A percentile compares a stretch with the other conserved stretches of the same genome.
Conservation (phyloP, 2,888 invertebrate species). For the Ichneumoninae sp. region DNA sequence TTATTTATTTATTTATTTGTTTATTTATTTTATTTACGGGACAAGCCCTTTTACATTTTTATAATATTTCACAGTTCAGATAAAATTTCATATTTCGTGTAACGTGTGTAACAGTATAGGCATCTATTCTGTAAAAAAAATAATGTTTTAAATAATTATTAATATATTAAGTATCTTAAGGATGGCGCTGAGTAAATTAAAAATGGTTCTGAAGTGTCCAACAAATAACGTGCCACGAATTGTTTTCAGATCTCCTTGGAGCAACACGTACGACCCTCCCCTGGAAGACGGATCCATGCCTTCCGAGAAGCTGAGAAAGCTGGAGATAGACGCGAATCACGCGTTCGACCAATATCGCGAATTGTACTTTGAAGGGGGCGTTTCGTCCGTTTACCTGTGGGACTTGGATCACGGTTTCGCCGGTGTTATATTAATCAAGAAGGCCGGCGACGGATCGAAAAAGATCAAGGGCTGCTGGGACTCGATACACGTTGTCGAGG, state of each 20-base stretch:
- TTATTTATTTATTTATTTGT: too few species aligned
- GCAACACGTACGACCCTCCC: conserved; percentile 98
- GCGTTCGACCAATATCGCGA: conserved; percentile 99
- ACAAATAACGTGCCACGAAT: not conserved
- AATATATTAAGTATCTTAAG: too few species aligned
- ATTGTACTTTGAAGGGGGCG: conserved; percentile 99
- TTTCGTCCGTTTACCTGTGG: conserved; percentile 99
- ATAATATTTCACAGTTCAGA: too few species aligned
- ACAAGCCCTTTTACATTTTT: too few species aligned
- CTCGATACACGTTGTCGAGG: conserved; percentile 99
- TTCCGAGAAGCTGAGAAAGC: conserved; percentile 96
- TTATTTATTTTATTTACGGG: too few species aligned
- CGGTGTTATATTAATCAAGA: conserved; percentile 99
- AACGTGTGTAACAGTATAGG: too few species aligned
- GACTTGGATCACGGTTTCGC: conserved; percentile 99
- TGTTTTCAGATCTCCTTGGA: conserved; percentile 95
- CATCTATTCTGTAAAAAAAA: too few species aligned
- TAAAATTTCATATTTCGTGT: too few species aligned
- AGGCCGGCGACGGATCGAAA: conserved; percentile 98
- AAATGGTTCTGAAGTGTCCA: too few species aligned
- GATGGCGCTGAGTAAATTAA: too few species aligned
- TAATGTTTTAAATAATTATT: too few species aligned
- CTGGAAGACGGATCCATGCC: conserved; percentile 99
- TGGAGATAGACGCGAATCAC: conserved; percentile 99
- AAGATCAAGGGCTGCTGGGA: conserved; percentile 99